Base-by-base conservation (phyloP, 2,113 vertebrate genomes). In the Gadus chalcogrammus region DNA sequence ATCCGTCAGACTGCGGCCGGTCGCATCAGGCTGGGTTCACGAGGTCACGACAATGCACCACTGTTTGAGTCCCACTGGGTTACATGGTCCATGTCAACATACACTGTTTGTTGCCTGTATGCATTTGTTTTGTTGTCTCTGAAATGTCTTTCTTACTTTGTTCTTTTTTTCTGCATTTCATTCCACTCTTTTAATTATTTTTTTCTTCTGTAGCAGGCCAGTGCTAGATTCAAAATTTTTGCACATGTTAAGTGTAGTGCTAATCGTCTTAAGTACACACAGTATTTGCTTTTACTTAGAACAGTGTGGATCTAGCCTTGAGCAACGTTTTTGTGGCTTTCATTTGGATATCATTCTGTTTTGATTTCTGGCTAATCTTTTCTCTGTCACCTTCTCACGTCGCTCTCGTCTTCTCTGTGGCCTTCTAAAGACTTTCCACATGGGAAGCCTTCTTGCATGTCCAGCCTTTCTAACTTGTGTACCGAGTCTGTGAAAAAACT, bases 401-500 rank as follows among this genome's bases (percentile, higher is more conserved):
- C 31, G 31, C 85, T 61, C 87, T 69, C 69, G 61, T 85, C 73
- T 90, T 87, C 92, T 48, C 89, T 92, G 87, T 92, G 84, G 93
- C 79, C 91, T 75, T 90, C 79, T 84, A 80, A 94, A 97, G 94
- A 94, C 90, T 72, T 90, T 93, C 94, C 94, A 88, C 82, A 86
- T 91, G 90, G 88, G 91, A 89, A 91, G 90, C 94, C 94, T 91
- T 94, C 94, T 91, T 91, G 88, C 90, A 91, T 92, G 90, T 89
- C 89, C 72, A 84, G 89, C 81, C 85, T 93, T 77, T 91, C 91
- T 91, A 85, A 67, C 87, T 84, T 93, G 82, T 93, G 88, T 91
- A 79, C 83, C 92, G 92, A 95, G 86, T 96, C 94, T 93, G 85
- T 97, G 94, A 96, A 95, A 95, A 96, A 93, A 76, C 94, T 94